Percentiles rank a stretch among this genome's conserved stretches.
These are phyloP conservation scores for Tiliqua scincoides DNA, from an alignment of 2,113 vertebrate genomes.

Conservation along the genomic window DNA sequence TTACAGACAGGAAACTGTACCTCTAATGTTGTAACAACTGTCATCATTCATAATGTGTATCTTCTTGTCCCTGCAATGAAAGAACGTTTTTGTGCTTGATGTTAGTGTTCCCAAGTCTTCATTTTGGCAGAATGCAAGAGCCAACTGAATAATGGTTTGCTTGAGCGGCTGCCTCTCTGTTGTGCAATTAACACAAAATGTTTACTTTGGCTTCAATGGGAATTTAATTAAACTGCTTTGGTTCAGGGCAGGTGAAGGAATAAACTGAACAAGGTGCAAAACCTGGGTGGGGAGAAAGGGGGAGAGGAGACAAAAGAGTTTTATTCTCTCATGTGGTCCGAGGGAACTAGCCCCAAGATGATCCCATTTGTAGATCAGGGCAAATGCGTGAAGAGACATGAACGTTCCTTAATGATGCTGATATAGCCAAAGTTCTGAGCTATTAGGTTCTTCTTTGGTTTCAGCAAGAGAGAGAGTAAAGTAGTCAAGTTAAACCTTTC, in stretches of 20 bases:
- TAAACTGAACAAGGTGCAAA: slow-evolving; percentile 28
- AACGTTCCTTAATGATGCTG: slow-evolving; percentile 59
- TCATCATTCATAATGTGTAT: not conserved
- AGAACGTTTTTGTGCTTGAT: slow-evolving; percentile 37
- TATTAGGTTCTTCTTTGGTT: not conserved
- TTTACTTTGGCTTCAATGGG: slow-evolving; percentile 36
- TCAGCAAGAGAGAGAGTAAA: not conserved
- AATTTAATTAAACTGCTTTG: slow-evolving; percentile 63
- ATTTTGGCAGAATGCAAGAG: slow-evolving; percentile 24
- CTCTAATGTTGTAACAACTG: not conserved
- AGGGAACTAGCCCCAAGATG: slow-evolving; percentile 31
- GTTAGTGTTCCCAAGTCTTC: slow-evolving; percentile 45
- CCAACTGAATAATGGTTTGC: slow-evolving; percentile 17
- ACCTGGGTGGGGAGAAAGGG: not conserved
- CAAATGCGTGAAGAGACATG: slow-evolving; percentile 55
- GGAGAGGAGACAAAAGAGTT: slow-evolving; percentile 18
- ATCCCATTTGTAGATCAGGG: slow-evolving; percentile 48
- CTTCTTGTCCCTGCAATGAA: slow-evolving; percentile 19
- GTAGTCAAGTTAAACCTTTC: not conserved
- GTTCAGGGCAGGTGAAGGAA: slow-evolving; percentile 1
- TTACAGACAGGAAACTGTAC: slow-evolving; percentile 41
- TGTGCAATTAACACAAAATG: slow-evolving; percentile 61
- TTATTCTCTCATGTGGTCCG: slow-evolving; percentile 40
- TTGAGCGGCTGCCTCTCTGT: slow-evolving; percentile 36
- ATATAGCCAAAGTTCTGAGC: not conserved